A percentile compares a stretch with the other conserved stretches of the same genome.
Conservation (phyloP, 2,113 vertebrate species). For the Marcusenius ussheri region DNA sequence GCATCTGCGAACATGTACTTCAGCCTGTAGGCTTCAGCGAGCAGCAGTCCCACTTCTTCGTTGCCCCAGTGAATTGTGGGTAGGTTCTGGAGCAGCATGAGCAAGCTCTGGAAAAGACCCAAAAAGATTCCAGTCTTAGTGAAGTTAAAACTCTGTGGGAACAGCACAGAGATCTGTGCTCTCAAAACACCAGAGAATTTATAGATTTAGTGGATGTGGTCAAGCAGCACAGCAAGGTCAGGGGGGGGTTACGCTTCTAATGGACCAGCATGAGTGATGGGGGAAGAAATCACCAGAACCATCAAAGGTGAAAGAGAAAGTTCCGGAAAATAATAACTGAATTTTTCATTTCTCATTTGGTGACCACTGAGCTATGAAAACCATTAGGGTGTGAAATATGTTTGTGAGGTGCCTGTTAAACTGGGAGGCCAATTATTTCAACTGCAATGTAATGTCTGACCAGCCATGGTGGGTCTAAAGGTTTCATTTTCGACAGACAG, state of each 20-base stretch:
- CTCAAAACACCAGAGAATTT: background rate
- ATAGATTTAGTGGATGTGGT: background rate
- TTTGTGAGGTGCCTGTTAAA: conserved; percentile 38
- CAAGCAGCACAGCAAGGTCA: background rate
- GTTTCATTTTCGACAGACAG: conserved; percentile 16
- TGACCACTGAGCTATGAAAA: conserved; percentile 41
- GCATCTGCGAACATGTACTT: conserved; percentile 98
- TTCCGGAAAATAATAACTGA: conserved; percentile 34
- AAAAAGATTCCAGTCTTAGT: background rate
- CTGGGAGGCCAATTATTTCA: conserved; percentile 48
- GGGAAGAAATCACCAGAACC: conserved; percentile 35
- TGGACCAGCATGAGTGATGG: conserved; percentile 26
- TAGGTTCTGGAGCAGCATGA: conserved; percentile 95
- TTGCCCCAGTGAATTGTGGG: conserved; percentile 99
- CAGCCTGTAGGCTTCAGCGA: conserved; percentile 95
- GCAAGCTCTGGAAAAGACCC: conserved; percentile 72
- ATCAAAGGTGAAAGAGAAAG: conserved; percentile 23
- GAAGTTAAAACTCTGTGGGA: background rate
- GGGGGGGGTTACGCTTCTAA: conserved; percentile 24
- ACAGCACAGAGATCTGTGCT: background rate
- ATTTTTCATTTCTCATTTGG: conserved; percentile 31
- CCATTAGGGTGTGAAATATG: conserved; percentile 46
- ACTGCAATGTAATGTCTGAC: conserved; percentile 46
- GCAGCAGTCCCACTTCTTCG: conserved; percentile 89
- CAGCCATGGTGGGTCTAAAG: conserved; percentile 22